A percentile compares a stretch with the other conserved stretches of the same genome.
These are phyloP conservation scores for Chromobotia macracanthus DNA, from an alignment of 2,797 vertebrate species.

Conservation along the genomic window DNA sequence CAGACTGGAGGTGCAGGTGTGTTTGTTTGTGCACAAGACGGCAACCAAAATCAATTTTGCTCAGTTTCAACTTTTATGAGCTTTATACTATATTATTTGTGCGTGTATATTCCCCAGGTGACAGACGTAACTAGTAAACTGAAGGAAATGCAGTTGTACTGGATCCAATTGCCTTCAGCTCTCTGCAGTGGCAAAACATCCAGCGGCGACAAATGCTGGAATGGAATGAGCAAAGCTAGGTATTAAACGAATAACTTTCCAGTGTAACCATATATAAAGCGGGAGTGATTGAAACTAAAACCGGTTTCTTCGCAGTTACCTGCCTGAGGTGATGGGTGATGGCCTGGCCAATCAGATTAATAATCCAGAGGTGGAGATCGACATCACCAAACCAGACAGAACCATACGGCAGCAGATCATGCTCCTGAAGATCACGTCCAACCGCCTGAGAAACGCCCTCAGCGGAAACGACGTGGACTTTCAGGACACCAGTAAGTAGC, in stretches of 20 bases:
- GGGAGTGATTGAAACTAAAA: slow-evolving; percentile 2
- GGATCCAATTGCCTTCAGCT: slow-evolving; percentile 84
- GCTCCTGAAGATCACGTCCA: slow-evolving; percentile 96
- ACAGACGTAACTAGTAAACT: slow-evolving; percentile 86
- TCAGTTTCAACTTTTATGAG: slow-evolving; percentile 3
- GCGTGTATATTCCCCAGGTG: slow-evolving; percentile 75
- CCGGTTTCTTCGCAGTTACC: slow-evolving; percentile 79
- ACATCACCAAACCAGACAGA: slow-evolving; percentile 98
- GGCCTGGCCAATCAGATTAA: slow-evolving; percentile 96
- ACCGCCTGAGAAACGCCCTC: slow-evolving; percentile 89
- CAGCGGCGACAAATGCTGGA: slow-evolving; percentile 91
- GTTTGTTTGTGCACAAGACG: slow-evolving; percentile 73
- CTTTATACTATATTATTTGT: slow-evolving; percentile 22
- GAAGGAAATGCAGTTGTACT: slow-evolving; percentile 85
- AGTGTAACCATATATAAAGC: not conserved
- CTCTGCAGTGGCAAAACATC: slow-evolving; percentile 87
- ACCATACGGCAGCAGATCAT: slow-evolving; percentile 95
- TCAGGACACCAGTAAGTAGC: slow-evolving; percentile 70
- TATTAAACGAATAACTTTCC: too few species aligned
- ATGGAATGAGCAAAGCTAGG: slow-evolving; percentile 88
- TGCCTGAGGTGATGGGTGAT: slow-evolving; percentile 92
- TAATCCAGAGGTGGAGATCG: slow-evolving; percentile 96
- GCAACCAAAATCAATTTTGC: too few species aligned
- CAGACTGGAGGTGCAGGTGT: slow-evolving; percentile 82
- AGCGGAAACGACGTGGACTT: slow-evolving; percentile 93